Base-by-base conservation (phyloP, 2,888 invertebrate genomes). In the Meganola albula region DNA sequence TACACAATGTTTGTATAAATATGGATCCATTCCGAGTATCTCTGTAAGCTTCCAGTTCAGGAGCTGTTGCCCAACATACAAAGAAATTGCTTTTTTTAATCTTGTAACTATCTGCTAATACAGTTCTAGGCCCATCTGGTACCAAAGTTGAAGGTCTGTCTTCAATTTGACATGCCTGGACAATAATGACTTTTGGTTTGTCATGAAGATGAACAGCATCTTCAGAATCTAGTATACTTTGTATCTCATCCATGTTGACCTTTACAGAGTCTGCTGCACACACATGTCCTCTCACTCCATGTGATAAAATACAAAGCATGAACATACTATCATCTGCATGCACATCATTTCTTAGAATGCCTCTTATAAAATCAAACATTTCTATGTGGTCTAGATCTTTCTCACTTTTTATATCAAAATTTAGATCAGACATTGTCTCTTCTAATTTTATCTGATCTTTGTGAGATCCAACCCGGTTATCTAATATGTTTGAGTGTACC, bases 101-200 rank as follows among this genome's bases (percentile, higher is more conserved):
- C 29, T 66, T 58, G 40, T 53, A 57, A 31, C 41, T 53, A 12
- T 55, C 31, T 26, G 32, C 38, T n/a, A n/a, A n/a, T n/a, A n/a
- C n/a, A n/a, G n/a, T n/a, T n/a, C n/a, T n/a, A 5, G 71, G 67
- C 8, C 59, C 59, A 55, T 84, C 85, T 12, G 82, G 59, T 13
- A 74, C 71, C 11, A 83, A 29, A 11, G 31, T 46, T 1, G 48
- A 41, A 24, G 60, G 39, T 9, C 46, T 37, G 11, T 70, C 63
- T 40, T 73, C 62, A n/a, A 71, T 67, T 52, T 83, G 83, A 40
- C 85, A 85, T 5, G 85, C 85, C 56, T 85, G 82, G 34, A 85
- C 51, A 30, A 85, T 73, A 9, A 85, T 44, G 2, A 85, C 53
- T 42, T 85, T 85, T 0, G 85, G 85, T 23, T 76, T 76, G 1